phyloP scores from a whole-genome alignment of 2,113 vertebrate species.

The Fulmarus glacialis region DNA sequence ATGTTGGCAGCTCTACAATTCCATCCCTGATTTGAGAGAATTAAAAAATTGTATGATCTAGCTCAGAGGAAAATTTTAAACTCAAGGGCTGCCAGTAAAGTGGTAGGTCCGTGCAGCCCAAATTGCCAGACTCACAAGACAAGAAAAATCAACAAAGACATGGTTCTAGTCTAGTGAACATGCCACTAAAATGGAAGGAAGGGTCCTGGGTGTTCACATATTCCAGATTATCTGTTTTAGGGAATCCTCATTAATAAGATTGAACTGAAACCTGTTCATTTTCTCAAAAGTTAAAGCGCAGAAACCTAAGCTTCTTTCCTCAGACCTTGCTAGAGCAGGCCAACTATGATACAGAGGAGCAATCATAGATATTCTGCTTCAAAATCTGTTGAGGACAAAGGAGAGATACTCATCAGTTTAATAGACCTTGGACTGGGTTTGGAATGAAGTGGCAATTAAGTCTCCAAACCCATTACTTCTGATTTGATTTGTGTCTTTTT shows the following conservation, averaged over 20 bases:
- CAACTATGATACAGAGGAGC: background rate
- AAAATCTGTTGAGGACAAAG: background rate
- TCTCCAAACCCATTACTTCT: background rate
- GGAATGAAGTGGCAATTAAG: background rate
- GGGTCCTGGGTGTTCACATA: background rate
- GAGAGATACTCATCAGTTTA: background rate
- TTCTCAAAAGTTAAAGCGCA: background rate
- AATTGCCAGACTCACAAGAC: background rate
- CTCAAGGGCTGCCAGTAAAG: rapidly evolving
- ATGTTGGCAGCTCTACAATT: background rate
- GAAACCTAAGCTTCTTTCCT: background rate
- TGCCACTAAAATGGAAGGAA: background rate
- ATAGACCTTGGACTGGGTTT: background rate
- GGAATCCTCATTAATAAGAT: background rate
- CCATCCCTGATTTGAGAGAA: background rate
- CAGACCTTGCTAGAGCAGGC: background rate
- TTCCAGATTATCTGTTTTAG: background rate
- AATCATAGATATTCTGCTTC: background rate
- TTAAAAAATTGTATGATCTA: background rate
- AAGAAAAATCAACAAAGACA: background rate
- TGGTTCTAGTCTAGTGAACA: background rate
- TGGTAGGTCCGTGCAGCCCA: background rate
- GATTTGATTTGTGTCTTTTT: background rate
- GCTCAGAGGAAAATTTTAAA: background rate
- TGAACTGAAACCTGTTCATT: background rate